A percentile compares a stretch with the other conserved stretches of the same genome.
These are phyloP conservation scores for Myocastor coypus DNA, from an alignment of 2,113 vertebrate genomes.

Conservation along the genomic window DNA sequence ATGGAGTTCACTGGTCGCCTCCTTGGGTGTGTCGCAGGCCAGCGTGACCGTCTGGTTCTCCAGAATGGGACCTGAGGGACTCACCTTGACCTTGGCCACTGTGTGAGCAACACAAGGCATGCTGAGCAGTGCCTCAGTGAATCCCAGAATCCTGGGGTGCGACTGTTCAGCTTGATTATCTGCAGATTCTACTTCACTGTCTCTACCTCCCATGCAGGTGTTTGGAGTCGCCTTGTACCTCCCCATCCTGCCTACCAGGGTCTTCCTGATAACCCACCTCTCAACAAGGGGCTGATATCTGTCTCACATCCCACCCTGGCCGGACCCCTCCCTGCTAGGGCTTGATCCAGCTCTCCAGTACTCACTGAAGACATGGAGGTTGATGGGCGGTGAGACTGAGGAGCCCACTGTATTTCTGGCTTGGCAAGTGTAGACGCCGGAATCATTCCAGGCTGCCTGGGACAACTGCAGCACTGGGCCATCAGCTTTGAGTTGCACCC, in stretches of 20 bases:
- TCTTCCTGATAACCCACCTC: neutral
- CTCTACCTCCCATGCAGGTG: neutral
- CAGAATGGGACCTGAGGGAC: conserved; percentile 58
- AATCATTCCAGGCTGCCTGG: conserved; percentile 49
- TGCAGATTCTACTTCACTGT: neutral
- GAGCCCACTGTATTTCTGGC: conserved; percentile 75
- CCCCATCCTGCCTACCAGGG: neutral
- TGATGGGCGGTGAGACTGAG: rapidly evolving
- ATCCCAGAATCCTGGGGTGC: too few relatives aligned
- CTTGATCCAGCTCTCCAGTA: conserved; percentile 27
- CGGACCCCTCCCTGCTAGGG: neutral
- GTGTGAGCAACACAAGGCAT: rapidly evolving
- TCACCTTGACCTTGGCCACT: conserved; percentile 81
- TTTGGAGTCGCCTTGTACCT: neutral
- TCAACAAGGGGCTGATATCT: neutral
- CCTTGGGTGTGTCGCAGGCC: conserved; percentile 79
- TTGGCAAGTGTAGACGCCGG: conserved; percentile 83
- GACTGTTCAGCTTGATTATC: neutral
- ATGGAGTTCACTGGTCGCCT: conserved; percentile 67
- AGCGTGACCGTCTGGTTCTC: conserved; percentile 83
- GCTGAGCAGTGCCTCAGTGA: rapidly evolving
- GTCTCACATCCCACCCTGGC: neutral
- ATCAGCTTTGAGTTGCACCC: rapidly evolving
- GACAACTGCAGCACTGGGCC: conserved; percentile 58
- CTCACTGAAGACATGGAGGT: conserved; percentile 86